Evolutionary conservation across 2,797 vertebrate species (phyloP).

Genomic region (Paguma larvata): DNA sequence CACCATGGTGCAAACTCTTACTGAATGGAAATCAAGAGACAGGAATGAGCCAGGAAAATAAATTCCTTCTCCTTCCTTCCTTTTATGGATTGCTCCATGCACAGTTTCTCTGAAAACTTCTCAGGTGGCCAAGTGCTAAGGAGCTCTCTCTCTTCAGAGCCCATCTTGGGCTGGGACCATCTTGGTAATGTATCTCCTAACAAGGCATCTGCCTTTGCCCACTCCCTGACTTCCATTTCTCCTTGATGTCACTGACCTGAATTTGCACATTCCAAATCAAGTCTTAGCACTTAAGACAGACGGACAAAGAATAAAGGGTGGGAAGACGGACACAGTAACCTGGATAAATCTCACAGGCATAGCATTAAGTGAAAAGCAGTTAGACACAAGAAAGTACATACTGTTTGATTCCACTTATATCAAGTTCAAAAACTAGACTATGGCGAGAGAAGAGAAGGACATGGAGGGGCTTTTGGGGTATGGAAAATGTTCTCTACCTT

Average conservation of each 20-base stretch:
- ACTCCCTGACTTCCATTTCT: neutral
- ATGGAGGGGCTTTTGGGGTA: neutral
- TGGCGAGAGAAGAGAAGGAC: neutral
- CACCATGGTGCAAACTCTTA: neutral
- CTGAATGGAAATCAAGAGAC: neutral
- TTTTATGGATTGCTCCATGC: neutral
- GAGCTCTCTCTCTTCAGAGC: neutral
- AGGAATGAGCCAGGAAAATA: neutral
- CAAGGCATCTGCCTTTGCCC: neutral
- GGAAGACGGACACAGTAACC: neutral
- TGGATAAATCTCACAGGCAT: neutral
- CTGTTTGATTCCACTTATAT: neutral
- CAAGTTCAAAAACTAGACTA: neutral
- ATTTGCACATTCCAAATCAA: neutral
- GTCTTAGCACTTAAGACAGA: neutral
- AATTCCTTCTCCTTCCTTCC: conserved; percentile 6
- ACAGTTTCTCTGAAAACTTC: neutral
- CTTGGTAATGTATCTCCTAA: too few relatives aligned
- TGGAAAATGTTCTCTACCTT: neutral
- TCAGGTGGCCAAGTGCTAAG: neutral
- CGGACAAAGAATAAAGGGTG: neutral
- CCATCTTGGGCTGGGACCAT: too few relatives aligned
- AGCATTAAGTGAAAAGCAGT: neutral
- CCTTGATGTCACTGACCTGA: neutral
- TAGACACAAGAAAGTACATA: neutral